Evolutionary conservation across 2,113 vertebrate species (phyloP), one percentile per base, ranked within the genome.

Genomic region (Upupa epops): DNA sequence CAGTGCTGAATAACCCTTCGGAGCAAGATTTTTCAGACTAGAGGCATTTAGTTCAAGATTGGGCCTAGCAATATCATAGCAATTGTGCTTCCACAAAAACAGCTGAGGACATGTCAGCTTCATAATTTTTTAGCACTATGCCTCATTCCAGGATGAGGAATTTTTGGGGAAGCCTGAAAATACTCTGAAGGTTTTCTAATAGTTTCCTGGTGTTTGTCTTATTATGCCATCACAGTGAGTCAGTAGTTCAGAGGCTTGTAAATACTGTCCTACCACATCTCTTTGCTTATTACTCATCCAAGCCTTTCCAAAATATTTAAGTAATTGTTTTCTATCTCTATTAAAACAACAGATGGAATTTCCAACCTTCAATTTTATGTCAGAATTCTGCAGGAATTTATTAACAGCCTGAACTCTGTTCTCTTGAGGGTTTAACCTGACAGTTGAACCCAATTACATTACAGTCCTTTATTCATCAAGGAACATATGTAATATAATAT

Each of bases 281-380:
- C 75, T 93, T 49, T 55, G 25, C 51, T 77, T 87, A 89, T 83
- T 86, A 75, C 36, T 79, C 90, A 88, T 51, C 24, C 59, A 87
- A 90, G n/a, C 75, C 64, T 78, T 88, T 52, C 87, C 90, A 69
- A 95, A 93, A 95, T 92, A 91, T 93, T 92, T 90, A 93, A 90
- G 93, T 88, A 83, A 93, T 94, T 45, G 0, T 93, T 76, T 72
- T 74, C 82, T 55, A 59, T 81, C 82, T 91, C 80, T 93, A 92
- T 95, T 96, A 96, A 96, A 96, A 92, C 87, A 96, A 94, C 92
- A 97, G 96, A 96, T 93, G 92, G 85, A 96, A 93, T 87, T 89
- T 74, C 90, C 77, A 95, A 90, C 83, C 81, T 95, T 86, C 91
- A 90, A 73, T 94, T 92, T 92, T 90, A 91, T 93, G 88, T 95